These are phyloP conservation scores for Pammene fasciana DNA, from an alignment of 2,888 invertebrate species.

Conservation along the genomic window DNA sequence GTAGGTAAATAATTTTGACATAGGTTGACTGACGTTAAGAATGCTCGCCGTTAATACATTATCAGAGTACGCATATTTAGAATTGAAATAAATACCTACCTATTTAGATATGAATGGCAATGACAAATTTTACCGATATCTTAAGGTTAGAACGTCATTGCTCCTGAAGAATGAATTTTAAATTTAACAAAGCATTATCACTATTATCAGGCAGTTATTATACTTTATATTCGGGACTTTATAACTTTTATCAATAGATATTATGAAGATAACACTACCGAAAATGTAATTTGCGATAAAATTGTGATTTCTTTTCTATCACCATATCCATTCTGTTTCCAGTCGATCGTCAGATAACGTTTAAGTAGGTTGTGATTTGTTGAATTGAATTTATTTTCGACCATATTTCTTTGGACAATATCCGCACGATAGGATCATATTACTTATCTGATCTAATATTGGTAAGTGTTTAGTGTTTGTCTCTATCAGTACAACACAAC, in stretches of 20 bases:
- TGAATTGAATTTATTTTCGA: conserved; percentile 30
- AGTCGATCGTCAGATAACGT: conserved; percentile 77
- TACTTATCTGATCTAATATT: conserved; percentile 40
- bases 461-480: conserved; percentile 43
- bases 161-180: not conserved
- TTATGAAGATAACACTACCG: conserved; percentile 69
- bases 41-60: no score
- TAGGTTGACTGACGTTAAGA: no score
- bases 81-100: no score
- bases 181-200: conserved; percentile 13
- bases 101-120: not conserved
- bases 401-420: conserved; percentile 21
- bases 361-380: conserved; percentile 68
- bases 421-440: conserved; percentile 39
- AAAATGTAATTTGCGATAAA: conserved; percentile 78
- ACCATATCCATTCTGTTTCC: conserved; percentile 74
- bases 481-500: conserved; percentile 6
- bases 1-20: no score
- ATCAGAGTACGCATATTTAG: no score
- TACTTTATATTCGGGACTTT: conserved; percentile 47
- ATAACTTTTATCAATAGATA: conserved; percentile 65
- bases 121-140: not conserved
- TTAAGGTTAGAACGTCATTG: conserved; percentile 1
- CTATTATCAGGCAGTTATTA: not conserved
- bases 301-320: conserved; percentile 71